Base-by-base conservation (phyloP, 2,113 vertebrate genomes). In the Panthera tigris region DNA sequence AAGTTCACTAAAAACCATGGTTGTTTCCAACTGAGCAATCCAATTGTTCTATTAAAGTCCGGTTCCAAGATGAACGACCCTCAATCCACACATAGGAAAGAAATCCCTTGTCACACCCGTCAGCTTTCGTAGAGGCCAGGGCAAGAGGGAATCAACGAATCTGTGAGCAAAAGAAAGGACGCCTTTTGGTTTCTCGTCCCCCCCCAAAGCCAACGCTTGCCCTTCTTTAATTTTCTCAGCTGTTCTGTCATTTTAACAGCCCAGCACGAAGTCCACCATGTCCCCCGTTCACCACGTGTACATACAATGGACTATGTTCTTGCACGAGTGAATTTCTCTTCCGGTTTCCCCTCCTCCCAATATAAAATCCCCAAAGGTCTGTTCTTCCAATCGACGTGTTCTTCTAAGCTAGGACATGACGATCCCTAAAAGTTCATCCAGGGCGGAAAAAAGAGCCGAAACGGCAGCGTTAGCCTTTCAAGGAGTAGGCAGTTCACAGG, bases 11-110 rank as follows among this genome's bases (percentile, higher is more conserved):
- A 92, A 88, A 89, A 39, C 82, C 69, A 25, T 29, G 50, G 66
- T 78, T 76, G 83, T 76, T 91, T 97, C 78, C 96, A 89, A 97
- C 66, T 23, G 52, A 93, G 79, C 89, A 41, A 73, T 85, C 80
- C 36, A 52, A 16, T 68, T 63, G 61, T 88, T 96, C 93, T 89
- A 91, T 96, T 96, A 81, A 96, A 82, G 78, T 89, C 25, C 41
- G n/a, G 91, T 79, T 87, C 61, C 88, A 68, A 90, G 86, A 25
- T 65, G 82, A 93, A 88, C 91, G 90, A 13, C 65, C 84, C 88
- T 80, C 69, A 45, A 21, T 16, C 31, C 65, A 95, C 85, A 82
- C 1, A 45, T 1, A 36, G 57, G 50, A 48, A 65, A 66, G 80
- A 78, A 79, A 25, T 5, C 10, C 1, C 76, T 33, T 65, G 25